Base-by-base conservation (phyloP, 2,113 vertebrate genomes). In the Petrocephalus zakoni region DNA sequence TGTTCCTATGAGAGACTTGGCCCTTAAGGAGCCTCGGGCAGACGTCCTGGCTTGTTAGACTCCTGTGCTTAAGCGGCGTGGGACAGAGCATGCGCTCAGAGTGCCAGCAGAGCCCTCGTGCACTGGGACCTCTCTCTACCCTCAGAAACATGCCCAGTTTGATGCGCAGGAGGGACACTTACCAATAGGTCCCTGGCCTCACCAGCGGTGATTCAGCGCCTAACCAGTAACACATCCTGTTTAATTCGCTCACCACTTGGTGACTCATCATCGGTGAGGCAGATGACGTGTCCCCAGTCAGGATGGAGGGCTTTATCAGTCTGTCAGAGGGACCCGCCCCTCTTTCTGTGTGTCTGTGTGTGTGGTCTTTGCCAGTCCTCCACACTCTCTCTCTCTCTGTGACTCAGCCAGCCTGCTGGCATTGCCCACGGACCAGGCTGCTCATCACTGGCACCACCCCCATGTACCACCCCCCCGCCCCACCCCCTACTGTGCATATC, bases 401-500 rank as follows among this genome's bases (percentile, higher is more conserved):
- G 93, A 94, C 61, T 95, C 94, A 95, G 90, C 88, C 1, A 88
- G 92, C 91, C 94, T 92, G 92, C 94, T 94, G 94, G 93, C 91
- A 91, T n/a, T 90, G 89, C 90, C 93, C 92, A 94, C 93, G 92
- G 93, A 90, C 87, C 92, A 92, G 89, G 25, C 88, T 90, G 87
- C 91, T 90, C 84, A 87, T 90, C 49, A 68, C 82, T 87, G 88
- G 87, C 93, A 87, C 91, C 91, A 29, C 91, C 90, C 68, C 91
- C 93, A 91, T 91, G 90, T 88, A 83, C 72, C 53, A 1, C 29
- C 55, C 46, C 61, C 53, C 21, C 29, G 4, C 21, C 55, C 17
- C 9, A 5, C 55, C 6, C 25, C 29, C 52, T 55, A 25, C n/a
- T 37, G 55, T 4, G 25, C 85, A 15, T 37, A 5, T 34, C 17